Conservation (phyloP, 2,888 invertebrate genomes). For the Myathropa florea region DNA sequence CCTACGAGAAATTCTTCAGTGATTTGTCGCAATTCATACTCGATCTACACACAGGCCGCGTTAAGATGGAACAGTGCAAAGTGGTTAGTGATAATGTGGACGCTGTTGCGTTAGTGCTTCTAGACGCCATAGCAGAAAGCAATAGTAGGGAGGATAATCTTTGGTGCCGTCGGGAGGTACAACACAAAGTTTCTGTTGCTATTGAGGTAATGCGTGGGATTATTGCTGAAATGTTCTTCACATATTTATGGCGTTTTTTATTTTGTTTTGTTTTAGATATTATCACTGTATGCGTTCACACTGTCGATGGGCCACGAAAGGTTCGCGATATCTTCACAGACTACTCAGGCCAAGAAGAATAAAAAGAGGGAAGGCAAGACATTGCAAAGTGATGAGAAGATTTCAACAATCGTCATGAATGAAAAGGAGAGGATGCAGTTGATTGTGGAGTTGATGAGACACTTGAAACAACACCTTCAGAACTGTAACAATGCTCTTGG, state of each 20-base stretch:
- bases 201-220: conserved; percentile 82
- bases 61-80: conserved; percentile 76
- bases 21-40: conserved; percentile 78
- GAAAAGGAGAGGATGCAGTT: conserved; percentile 79
- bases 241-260: background rate
- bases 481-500: conserved; percentile 78
- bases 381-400: conserved; percentile 74
- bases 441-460: conserved; percentile 78
- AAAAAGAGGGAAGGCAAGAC: conserved; percentile 73
- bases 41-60: conserved; percentile 77
- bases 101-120: conserved; percentile 75
- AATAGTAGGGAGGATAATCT: conserved; percentile 79
- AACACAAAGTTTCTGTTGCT: conserved; percentile 83
- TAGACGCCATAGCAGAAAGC: conserved; percentile 79
- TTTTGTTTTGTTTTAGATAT: conserved; percentile 74
- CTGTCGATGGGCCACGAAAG: conserved; percentile 79
- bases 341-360: conserved; percentile 74
- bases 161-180: conserved; percentile 81
- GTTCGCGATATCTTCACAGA: conserved; percentile 74
- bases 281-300: conserved; percentile 79
- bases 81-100: conserved; percentile 76
- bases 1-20: conserved; percentile 79
- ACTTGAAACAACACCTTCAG: conserved; percentile 78
- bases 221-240: conserved; percentile 59
- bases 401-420: conserved; percentile 72